These are phyloP conservation scores for Tipula helvola DNA, from an alignment of 2,888 invertebrate species.

Conservation along the genomic window DNA sequence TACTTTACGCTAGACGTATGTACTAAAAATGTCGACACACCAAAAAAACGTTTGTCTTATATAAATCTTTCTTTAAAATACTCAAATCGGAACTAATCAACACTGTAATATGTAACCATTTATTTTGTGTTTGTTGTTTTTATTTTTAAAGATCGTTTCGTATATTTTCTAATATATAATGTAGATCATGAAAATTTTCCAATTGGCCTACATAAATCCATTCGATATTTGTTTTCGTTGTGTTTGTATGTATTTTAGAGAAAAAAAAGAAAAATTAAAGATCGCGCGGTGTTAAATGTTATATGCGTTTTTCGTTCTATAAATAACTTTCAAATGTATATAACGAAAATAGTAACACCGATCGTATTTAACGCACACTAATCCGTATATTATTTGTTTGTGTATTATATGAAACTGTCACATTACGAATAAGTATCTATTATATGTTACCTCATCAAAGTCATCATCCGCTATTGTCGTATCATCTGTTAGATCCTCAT, in stretches of 20 bases:
- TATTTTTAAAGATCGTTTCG: neutral
- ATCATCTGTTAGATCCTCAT: constrained; percentile 46
- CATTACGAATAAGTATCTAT: neutral
- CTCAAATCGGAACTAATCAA: neutral
- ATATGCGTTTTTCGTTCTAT: neutral
- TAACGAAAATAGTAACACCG: neutral
- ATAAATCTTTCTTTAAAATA: neutral
- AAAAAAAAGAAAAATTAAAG: neutral
- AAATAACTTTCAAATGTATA: neutral
- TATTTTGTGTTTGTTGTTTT: neutral
- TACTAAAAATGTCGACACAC: neutral
- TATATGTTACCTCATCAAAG: constrained; percentile 46
- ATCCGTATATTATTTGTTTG: neutral
- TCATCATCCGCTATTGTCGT: constrained; percentile 52
- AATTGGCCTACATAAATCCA: neutral
- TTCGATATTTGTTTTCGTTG: neutral
- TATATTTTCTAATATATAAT: neutral
- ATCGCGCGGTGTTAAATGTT: neutral
- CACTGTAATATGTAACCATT: neutral
- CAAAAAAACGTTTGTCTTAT: neutral
- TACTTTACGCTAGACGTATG: neutral
- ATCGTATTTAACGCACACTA: neutral
- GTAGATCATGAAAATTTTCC: neutral
- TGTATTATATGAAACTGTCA: neutral
- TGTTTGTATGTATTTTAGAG: neutral